Evolutionary conservation across 1,140 invertebrate genomes (phyloP).

Genomic region (Drosophila melanogaster): Release_6_plus_ISO1_MT NC_004354.4:13905501-13906000

Average conservation of each 20-base stretch:
- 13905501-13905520: constrained; percentile 12
- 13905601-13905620: not conserved
- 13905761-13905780: constrained; percentile 26
- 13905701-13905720: constrained; percentile 34
- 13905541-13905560: constrained; percentile 39
- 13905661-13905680: constrained; percentile 1
- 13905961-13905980: constrained; percentile 25
- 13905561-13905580: constrained; percentile 33
- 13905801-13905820: no score
- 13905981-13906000: constrained; percentile 51
- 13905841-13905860: no score
- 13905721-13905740: constrained; percentile 36
- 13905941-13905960: constrained; percentile 20
- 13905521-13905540: constrained; percentile 2
- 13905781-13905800: constrained; percentile 35
- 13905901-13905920: constrained; percentile 83
- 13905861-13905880: constrained; percentile 52
- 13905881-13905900: constrained; percentile 78
- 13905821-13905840: no score
- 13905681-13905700: constrained; percentile 8
- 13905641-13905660: not conserved
- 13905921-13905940: constrained; percentile 79
- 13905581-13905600: constrained; percentile 8
- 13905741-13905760: constrained; percentile 56
- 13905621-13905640: constrained; percentile 12